Evolutionary conservation across 2,888 invertebrate genomes (phyloP), one percentile per base, ranked within the genome.

Genomic region (Acrobasis repandana): DNA sequence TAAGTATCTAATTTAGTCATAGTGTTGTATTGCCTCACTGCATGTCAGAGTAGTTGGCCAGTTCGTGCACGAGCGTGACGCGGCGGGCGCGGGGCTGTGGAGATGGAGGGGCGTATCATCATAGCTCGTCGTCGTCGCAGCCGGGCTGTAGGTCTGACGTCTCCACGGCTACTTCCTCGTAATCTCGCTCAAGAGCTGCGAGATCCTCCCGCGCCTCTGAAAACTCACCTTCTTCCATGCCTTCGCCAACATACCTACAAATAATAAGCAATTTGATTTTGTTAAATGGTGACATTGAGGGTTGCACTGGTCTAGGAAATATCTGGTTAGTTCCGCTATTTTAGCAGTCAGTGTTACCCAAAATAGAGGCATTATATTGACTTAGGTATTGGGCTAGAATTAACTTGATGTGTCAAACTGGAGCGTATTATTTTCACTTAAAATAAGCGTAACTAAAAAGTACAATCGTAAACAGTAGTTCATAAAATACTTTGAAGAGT

Each of bases 221-320:
- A 86, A 97, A 96, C 84, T 97, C 97, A 0, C 96, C 96, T 81
- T 96, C 96, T 77, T 96, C 96, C 96, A 96, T 96, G 61, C 96
- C 96, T 82, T 96, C 96, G 50, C 95, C 96, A 51, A 95, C 95
- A 84, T 95, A 97, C 97, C 96, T 93, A 80, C 43, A 60, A 68
- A 75, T 64, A 50, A 50, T 0, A 54, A 2, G 10, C 9, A 33
- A 52, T 6, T 18, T 56, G 11, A 18, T 9, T 3, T 20, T 49
- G 10, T 18, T 49, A 28, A 6, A 6, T n/a, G n/a, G n/a, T n/a
- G n/a, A n/a, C n/a, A 28, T 6, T 28, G 28, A 28, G 28, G 28
- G 28, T 28, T 6, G 6, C 28, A 28, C 0, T 20, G 4, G n/a
- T n/a, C n/a, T n/a, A n/a, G n/a, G n/a, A n/a, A n/a, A n/a, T n/a